Evolutionary conservation across 2,113 vertebrate species (phyloP).

Genomic region (Lota lota): DNA sequence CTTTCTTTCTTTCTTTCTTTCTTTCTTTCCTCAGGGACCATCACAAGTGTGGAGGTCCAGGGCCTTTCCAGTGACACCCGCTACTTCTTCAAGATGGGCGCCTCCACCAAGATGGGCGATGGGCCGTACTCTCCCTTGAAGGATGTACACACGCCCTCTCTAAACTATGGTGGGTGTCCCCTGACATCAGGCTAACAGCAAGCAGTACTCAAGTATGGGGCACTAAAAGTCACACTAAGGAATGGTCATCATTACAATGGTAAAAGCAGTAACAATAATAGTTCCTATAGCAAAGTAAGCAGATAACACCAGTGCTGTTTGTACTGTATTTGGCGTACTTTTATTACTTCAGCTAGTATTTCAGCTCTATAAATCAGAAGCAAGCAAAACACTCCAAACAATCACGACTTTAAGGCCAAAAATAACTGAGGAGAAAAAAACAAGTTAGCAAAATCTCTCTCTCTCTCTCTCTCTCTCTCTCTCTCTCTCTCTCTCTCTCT

Average conservation of each 20-base stretch:
- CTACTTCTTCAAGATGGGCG: conserved; percentile 95
- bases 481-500: too few relatives aligned
- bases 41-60: conserved; percentile 84
- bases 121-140: conserved; percentile 88
- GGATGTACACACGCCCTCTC: conserved; percentile 83
- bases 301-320: background rate
- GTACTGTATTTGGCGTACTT: background rate
- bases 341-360: too few relatives aligned
- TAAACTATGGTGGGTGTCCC: conserved; percentile 66
- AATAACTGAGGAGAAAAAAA: too few relatives aligned
- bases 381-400: too few relatives aligned
- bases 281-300: background rate
- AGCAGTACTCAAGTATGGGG: too few relatives aligned
- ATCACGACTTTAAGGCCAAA: too few relatives aligned
- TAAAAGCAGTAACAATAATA: background rate
- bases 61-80: conserved; percentile 83
- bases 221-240: background rate
- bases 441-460: too few relatives aligned
- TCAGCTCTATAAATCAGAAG: too few relatives aligned
- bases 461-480: too few relatives aligned
- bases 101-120: conserved; percentile 85
- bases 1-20: conserved; percentile 13
- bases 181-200: background rate
- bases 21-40: conserved; percentile 74
- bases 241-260: background rate